These are phyloP conservation scores for Diphyllodes magnificus DNA, from an alignment of 2,113 vertebrate genomes.

Conservation along the genomic window DNA sequence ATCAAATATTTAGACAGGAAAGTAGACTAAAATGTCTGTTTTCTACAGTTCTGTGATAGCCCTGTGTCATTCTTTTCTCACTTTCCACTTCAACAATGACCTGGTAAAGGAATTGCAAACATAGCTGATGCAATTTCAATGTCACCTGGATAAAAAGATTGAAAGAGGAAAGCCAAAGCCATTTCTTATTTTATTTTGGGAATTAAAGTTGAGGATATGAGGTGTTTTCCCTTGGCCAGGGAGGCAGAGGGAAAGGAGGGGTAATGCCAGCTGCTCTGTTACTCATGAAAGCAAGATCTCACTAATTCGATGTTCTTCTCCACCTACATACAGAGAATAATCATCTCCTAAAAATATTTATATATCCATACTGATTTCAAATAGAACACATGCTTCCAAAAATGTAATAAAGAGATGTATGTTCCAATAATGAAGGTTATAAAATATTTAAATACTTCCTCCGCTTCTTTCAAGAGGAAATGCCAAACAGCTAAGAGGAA, in stretches of 20 bases:
- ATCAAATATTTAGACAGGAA: neutral
- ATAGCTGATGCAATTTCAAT: neutral
- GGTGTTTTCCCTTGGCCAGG: slow-evolving; percentile 44
- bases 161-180: neutral
- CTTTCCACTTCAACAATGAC: neutral
- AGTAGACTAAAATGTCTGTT: neutral
- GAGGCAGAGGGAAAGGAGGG: neutral
- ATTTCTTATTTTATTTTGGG: slow-evolving; percentile 12
- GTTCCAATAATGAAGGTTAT: slow-evolving; percentile 49
- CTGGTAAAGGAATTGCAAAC: neutral
- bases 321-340: slow-evolving; percentile 55
- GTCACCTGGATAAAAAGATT: neutral
- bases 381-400: slow-evolving; percentile 46
- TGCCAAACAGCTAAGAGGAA: slow-evolving; percentile 49
- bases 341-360: slow-evolving; percentile 56
- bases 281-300: slow-evolving; percentile 46
- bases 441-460: slow-evolving; percentile 59
- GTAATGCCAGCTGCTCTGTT: slow-evolving; percentile 49
- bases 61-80: neutral
- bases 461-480: slow-evolving; percentile 43
- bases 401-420: slow-evolving; percentile 36
- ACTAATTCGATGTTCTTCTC: slow-evolving; percentile 46
- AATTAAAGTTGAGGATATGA: slow-evolving; percentile 12
- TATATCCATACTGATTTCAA: slow-evolving; percentile 41
- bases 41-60: neutral